Evolutionary conservation across 2,113 vertebrate species (phyloP).

Genomic region (Rhinichthys klamathensis): DNA sequence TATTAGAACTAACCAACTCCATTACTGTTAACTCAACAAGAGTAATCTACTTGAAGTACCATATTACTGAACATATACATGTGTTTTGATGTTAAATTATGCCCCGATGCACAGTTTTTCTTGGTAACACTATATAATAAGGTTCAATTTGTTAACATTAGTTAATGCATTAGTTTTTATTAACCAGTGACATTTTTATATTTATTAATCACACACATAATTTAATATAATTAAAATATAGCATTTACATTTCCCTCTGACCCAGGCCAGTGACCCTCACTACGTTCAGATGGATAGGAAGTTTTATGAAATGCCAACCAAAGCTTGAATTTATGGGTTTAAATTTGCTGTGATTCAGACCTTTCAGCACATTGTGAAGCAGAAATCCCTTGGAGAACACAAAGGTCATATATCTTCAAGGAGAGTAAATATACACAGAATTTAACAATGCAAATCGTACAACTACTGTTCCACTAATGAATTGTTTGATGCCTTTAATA

Average conservation of each 20-base stretch:
- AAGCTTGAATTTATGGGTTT: conserved; percentile 6
- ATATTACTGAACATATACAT: background rate
- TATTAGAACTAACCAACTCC: background rate
- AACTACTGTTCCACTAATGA: background rate
- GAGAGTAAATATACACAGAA: conserved; percentile 38
- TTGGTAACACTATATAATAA: conserved; percentile 1
- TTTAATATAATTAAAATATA: no score
- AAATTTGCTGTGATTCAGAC: background rate
- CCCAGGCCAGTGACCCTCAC: background rate
- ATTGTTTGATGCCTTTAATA: conserved; percentile 44
- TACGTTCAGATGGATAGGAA: background rate
- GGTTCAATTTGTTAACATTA: background rate
- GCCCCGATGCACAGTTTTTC: background rate
- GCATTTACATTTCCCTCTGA: background rate
- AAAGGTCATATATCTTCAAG: conserved; percentile 10
- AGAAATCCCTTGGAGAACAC: conserved; percentile 9
- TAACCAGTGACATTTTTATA: background rate
- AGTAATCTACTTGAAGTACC: background rate
- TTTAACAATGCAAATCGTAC: conserved; percentile 15
- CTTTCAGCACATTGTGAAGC: conserved; percentile 9
- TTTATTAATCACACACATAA: background rate
- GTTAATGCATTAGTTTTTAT: background rate
- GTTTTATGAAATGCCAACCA: background rate
- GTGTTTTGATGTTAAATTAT: conserved; percentile 21
- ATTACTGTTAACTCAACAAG: background rate